Evolutionary conservation across 2,888 invertebrate genomes (phyloP).

Genomic region (Automeris io): DNA sequence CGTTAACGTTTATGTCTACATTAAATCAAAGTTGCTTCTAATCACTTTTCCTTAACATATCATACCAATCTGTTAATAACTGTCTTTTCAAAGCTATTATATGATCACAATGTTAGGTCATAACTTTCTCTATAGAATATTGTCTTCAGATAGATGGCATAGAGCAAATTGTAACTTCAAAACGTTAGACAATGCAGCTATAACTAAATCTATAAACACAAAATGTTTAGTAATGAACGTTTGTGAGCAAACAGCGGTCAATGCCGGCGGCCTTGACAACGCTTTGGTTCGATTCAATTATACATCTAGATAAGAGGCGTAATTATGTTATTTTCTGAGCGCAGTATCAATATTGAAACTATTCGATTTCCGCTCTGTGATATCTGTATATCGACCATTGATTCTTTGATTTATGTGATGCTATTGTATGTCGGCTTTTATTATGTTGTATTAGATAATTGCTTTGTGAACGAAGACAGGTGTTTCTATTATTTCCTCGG

Average conservation of each 20-base stretch:
- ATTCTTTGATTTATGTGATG: neutral
- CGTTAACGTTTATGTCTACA: no score
- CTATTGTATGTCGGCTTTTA: neutral
- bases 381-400: neutral
- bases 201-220: slow-evolving; percentile 33
- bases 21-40: no score
- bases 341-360: slow-evolving; percentile 2
- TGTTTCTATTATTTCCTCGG: neutral
- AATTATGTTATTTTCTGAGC: slow-evolving; percentile 10
- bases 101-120: no score
- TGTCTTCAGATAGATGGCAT: no score
- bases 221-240: slow-evolving; percentile 47
- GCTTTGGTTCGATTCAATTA: slow-evolving; percentile 14
- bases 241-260: slow-evolving; percentile 24
- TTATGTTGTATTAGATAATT: slow-evolving; percentile 3
- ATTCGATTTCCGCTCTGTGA: neutral
- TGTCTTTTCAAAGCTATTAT: no score
- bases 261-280: slow-evolving; percentile 36
- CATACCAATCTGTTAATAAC: no score
- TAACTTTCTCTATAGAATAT: no score
- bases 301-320: slow-evolving; percentile 20
- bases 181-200: no score
- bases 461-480: neutral
- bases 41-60: no score
- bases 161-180: no score